Conservation (phyloP, 2,113 vertebrate species). For the Dasyprocta punctata region DNA sequence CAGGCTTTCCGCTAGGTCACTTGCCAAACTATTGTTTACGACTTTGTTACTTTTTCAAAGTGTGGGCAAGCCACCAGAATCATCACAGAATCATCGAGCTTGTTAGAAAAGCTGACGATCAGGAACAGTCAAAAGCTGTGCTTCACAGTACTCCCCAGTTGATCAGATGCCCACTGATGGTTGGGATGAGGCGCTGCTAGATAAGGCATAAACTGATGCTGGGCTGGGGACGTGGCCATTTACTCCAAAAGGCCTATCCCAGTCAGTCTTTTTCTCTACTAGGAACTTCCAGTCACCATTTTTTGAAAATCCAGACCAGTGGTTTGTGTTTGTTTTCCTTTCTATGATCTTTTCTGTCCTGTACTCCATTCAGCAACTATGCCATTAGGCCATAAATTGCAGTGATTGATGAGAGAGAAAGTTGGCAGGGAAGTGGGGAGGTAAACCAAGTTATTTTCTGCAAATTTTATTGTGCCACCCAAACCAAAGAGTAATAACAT, state of each 20-base stretch:
- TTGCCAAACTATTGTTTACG: background rate
- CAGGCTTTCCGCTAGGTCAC: background rate
- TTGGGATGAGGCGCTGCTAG: background rate
- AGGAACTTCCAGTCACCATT: background rate
- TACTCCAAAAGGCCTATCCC: background rate
- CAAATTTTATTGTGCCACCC: background rate
- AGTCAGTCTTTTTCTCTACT: background rate
- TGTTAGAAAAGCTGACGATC: background rate
- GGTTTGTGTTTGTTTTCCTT: background rate
- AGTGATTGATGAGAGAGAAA: background rate
- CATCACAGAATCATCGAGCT: background rate
- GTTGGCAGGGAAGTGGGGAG: background rate
- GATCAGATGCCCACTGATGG: no score
- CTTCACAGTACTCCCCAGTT: no score
- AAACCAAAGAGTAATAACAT: background rate
- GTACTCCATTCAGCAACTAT: background rate
- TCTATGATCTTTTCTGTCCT: background rate
- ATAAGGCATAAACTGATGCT: background rate
- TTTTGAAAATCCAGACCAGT: background rate
- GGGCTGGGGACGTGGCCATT: background rate
- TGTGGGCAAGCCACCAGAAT: background rate
- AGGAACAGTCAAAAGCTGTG: background rate
- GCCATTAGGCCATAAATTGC: background rate
- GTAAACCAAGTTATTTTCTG: background rate
- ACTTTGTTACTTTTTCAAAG: background rate